phyloP scores from a whole-genome alignment of 1,140 invertebrate species.

The Nixonia krombeini region DNA sequence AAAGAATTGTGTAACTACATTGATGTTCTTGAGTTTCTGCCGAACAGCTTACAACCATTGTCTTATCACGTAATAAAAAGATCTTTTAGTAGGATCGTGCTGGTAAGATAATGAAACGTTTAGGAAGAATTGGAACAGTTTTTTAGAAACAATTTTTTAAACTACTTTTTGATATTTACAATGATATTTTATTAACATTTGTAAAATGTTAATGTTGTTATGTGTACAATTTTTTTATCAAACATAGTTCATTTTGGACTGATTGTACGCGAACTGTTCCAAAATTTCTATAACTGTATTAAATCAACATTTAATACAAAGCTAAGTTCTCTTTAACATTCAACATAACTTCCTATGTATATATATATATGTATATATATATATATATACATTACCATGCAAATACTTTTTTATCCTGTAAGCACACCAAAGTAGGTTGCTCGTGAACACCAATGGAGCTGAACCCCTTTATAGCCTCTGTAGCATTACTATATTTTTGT shows the following conservation, averaged over 20 bases:
- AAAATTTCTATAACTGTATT: too few relatives aligned
- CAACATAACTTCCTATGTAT: slow-evolving; percentile 29
- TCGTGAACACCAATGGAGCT: slow-evolving; percentile 68
- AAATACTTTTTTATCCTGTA: slow-evolving; percentile 55
- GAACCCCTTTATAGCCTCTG: slow-evolving; percentile 59
- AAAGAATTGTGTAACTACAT: background rate
- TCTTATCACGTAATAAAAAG: slow-evolving; percentile 37
- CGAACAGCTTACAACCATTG: slow-evolving; percentile 46
- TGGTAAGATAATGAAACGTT: background rate
- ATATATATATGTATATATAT: slow-evolving; percentile 37
- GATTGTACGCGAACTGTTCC: too few relatives aligned
- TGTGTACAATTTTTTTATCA: too few relatives aligned
- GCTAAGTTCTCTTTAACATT: slow-evolving; percentile 9
- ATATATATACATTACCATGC: slow-evolving; percentile 20
- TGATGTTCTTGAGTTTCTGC: slow-evolving; percentile 46
- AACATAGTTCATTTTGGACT: too few relatives aligned
- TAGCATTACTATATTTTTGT: slow-evolving; percentile 43
- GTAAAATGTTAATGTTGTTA: too few relatives aligned
- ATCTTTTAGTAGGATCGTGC: slow-evolving; percentile 25
- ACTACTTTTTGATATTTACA: too few relatives aligned
- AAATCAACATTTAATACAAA: slow-evolving; percentile 6
- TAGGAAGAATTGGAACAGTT: too few relatives aligned
- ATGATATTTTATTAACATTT: too few relatives aligned
- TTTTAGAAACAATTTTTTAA: too few relatives aligned
- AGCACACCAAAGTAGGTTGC: slow-evolving; percentile 69